Percentiles rank a stretch among this genome's conserved stretches.
phyloP scores from a whole-genome alignment of 2,888 invertebrate species.

The Trachelus tabidus region DNA sequence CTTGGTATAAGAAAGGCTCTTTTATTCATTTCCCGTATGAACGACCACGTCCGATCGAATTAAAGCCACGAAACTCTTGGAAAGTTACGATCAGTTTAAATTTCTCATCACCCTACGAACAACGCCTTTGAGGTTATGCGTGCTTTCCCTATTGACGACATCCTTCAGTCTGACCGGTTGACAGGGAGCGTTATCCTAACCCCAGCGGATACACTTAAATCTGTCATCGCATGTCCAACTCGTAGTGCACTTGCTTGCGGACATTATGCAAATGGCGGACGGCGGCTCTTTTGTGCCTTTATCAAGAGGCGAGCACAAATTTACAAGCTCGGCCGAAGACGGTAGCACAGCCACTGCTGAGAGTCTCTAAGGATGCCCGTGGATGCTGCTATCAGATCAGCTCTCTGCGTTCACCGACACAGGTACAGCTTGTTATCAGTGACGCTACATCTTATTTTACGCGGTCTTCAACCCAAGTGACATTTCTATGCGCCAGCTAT shows the following conservation, averaged over 20 bases:
- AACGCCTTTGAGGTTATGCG: not conserved
- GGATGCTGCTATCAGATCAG: slow-evolving; percentile 45
- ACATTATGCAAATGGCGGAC: slow-evolving; percentile 20
- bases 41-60: not conserved
- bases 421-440: slow-evolving; percentile 53
- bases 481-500: slow-evolving; percentile 65
- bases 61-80: not conserved
- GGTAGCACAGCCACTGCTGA: slow-evolving; percentile 10
- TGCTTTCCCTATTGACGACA: not conserved
- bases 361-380: slow-evolving; percentile 1
- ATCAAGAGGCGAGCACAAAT: slow-evolving; percentile 55
- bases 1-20: not conserved
- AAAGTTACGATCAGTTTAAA: not conserved
- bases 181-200: not conserved
- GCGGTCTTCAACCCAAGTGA: slow-evolving; percentile 58
- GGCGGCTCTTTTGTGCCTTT: slow-evolving; percentile 53
- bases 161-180: not conserved
- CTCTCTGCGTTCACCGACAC: slow-evolving; percentile 25
- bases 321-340: slow-evolving; percentile 49
- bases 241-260: slow-evolving; percentile 6
- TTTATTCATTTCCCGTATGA: not conserved
- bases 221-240: slow-evolving; percentile 5
- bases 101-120: not conserved
- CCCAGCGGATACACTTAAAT: not conserved
- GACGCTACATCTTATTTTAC: slow-evolving; percentile 66